A percentile compares a stretch with the other conserved stretches of the same genome.
These are phyloP conservation scores for Cantharis rustica DNA, from an alignment of 2,888 invertebrate species.

Conservation along the genomic window DNA sequence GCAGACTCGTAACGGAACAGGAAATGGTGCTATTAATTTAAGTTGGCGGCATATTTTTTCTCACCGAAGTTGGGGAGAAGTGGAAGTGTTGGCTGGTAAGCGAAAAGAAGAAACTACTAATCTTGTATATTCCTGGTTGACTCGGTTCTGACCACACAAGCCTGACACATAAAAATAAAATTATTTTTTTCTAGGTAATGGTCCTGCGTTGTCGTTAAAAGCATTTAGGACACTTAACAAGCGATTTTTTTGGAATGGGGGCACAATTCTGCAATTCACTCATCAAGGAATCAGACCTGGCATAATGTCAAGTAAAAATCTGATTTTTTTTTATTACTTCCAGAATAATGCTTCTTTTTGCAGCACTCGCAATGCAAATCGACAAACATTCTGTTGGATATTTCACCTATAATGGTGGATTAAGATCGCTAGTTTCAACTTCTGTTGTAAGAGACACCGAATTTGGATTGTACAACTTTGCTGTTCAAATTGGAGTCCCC, in stretches of 20 bases:
- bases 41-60: slow-evolving; percentile 78
- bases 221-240: slow-evolving; percentile 77
- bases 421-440: slow-evolving; percentile 78
- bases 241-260: slow-evolving; percentile 77
- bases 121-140: no score
- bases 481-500: slow-evolving; percentile 81
- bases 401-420: slow-evolving; percentile 77
- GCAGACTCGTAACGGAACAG: slow-evolving; percentile 87
- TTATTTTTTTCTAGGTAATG: slow-evolving; percentile 59
- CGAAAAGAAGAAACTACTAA: no score
- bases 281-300: slow-evolving; percentile 78
- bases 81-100: slow-evolving; percentile 79
- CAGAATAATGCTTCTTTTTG: slow-evolving; percentile 32
- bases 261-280: slow-evolving; percentile 76
- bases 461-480: slow-evolving; percentile 62
- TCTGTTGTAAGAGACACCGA: slow-evolving; percentile 77
- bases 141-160: no score
- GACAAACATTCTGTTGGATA: slow-evolving; percentile 89
- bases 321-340: background rate
- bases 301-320: slow-evolving; percentile 71
- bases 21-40: slow-evolving; percentile 76
- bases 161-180: background rate
- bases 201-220: slow-evolving; percentile 77
- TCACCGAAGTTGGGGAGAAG: slow-evolving; percentile 86
- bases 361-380: slow-evolving; percentile 82